Evolutionary conservation across 2,113 vertebrate species (phyloP).

Genomic region (Hippocampus comes): DNA sequence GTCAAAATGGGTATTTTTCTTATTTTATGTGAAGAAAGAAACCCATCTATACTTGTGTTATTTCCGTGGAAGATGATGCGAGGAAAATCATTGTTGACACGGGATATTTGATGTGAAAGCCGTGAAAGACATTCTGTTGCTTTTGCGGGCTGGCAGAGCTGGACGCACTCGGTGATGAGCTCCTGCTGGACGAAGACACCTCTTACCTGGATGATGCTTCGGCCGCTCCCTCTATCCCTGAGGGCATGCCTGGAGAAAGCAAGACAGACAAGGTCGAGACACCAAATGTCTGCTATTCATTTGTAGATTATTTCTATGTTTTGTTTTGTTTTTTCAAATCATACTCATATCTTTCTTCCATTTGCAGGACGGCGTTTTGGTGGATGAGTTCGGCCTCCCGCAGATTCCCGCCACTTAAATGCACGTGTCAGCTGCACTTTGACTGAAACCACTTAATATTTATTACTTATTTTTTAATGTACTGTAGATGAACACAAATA

Average conservation of each 20-base stretch:
- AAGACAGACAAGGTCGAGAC: conserved; percentile 87
- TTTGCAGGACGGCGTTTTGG: conserved; percentile 89
- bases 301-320: not conserved
- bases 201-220: conserved; percentile 95
- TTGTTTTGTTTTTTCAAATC: too few relatives aligned
- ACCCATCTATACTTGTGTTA: too few relatives aligned
- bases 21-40: too few relatives aligned
- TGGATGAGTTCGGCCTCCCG: conserved; percentile 95
- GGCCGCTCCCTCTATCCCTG: conserved; percentile 88
- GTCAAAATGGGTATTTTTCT: too few relatives aligned
- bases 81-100: too few relatives aligned
- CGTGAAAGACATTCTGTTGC: not conserved
- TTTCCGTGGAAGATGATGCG: too few relatives aligned
- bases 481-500: conserved; percentile 60
- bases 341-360: conserved; percentile 3
- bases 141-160: conserved; percentile 78
- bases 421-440: conserved; percentile 43
- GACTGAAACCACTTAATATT: conserved; percentile 41
- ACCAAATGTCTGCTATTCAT: not conserved
- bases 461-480: conserved; percentile 39
- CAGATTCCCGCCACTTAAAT: conserved; percentile 93
- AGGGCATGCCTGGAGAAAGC: conserved; percentile 85
- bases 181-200: conserved; percentile 91
- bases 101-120: too few relatives aligned
- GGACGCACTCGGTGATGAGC: conserved; percentile 92